Evolutionary conservation across 2,113 vertebrate genomes (phyloP).

Genomic region (Panthera leo): DNA sequence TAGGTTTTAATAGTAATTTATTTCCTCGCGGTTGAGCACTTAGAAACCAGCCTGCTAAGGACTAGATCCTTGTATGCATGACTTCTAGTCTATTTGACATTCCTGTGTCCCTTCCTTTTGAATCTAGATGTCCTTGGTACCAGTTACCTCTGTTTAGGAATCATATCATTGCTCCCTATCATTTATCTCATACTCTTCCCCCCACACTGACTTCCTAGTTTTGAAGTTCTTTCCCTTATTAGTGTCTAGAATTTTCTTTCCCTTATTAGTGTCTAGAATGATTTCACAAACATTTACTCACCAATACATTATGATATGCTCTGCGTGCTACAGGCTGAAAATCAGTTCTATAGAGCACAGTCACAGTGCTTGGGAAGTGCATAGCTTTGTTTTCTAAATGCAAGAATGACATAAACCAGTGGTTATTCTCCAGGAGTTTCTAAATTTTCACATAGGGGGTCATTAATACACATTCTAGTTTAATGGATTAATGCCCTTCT

Average conservation of each 20-base stretch:
- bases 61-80: not conserved
- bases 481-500: not conserved
- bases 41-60: not conserved
- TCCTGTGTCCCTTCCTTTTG: not conserved
- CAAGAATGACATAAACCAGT: not conserved
- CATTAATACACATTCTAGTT: not conserved
- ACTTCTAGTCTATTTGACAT: not conserved
- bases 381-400: not conserved
- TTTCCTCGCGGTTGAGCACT: not conserved
- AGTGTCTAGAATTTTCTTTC: not conserved
- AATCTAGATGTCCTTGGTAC: not conserved
- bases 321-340: not conserved
- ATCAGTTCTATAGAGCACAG: not conserved
- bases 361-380: not conserved
- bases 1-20: not conserved
- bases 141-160: not conserved
- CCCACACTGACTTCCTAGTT: not conserved
- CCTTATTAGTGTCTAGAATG: not conserved
- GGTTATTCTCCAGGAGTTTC: not conserved
- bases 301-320: not conserved
- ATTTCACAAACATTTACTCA: not conserved
- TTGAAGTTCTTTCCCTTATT: not conserved
- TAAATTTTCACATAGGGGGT: not conserved
- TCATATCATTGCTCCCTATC: not conserved
- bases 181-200: not conserved